Evolutionary conservation across 1,140 invertebrate genomes (phyloP), one percentile per base, ranked within the genome.

Genomic region (Epicauta chinensis): DNA sequence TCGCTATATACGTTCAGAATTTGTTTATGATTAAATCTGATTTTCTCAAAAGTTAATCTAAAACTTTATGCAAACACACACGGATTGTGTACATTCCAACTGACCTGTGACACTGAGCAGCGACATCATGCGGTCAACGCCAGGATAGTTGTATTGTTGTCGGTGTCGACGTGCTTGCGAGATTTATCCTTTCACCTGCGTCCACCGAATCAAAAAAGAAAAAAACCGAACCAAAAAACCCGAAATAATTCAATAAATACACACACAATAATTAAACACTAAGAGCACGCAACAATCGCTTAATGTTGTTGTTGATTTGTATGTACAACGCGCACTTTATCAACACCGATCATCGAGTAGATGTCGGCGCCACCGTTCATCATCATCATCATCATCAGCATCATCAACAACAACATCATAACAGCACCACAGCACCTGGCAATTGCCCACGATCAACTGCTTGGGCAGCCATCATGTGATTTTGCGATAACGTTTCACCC

Each of bases 31-130:
- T 16, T 35, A 16, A n/a, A n/a, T n/a, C n/a, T n/a, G n/a, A n/a
- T n/a, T n/a, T n/a, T n/a, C n/a, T n/a, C n/a, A n/a, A n/a, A n/a
- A n/a, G n/a, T n/a, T n/a, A n/a, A n/a, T n/a, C n/a, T n/a, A n/a
- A n/a, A n/a, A n/a, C n/a, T n/a, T n/a, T n/a, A n/a, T n/a, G n/a
- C n/a, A n/a, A n/a, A n/a, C n/a, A n/a, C n/a, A n/a, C n/a, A n/a
- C n/a, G n/a, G n/a, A n/a, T n/a, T n/a, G n/a, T n/a, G n/a, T n/a
- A n/a, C n/a, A n/a, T n/a, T n/a, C 4, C 7, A 10, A 55, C 59
- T 60, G 35, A 62, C 60, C 60, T 62, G 60, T 62, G 49, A 62
- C 60, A 49, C 60, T 62, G 17, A 62, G 46, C 37, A 62, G 57
- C 55, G 60, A 62, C 60, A 62, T 62, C 58, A 56, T 62, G 60